Base-by-base conservation (phyloP, 1,140 invertebrate genomes). In the Brachionus koreanus region DNA sequence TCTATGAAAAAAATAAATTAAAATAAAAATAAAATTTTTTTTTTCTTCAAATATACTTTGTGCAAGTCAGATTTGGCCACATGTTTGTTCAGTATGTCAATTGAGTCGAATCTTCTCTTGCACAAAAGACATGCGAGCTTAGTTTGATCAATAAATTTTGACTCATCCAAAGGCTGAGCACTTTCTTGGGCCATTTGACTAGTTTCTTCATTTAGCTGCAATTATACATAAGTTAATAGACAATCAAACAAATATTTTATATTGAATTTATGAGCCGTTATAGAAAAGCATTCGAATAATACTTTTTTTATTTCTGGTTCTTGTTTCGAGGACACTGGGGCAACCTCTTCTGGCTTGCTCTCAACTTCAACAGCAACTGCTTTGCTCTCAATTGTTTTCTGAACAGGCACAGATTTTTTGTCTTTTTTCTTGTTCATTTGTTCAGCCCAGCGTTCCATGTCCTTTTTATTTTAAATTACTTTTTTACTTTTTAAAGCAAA, bases 391-490 rank as follows among this genome's bases (percentile, higher is more conserved):
- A 23, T 7, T 49, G 74, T 65, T 65, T 57, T 77, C 61, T 75
- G 81, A 90, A 91, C 63, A 84, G 84, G 83, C 84, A 79, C 42
- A 29, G 29, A 29, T 83, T 86, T 83, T 85, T 85, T 19, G 91
- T 82, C 49, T 39, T 98, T 95, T 88, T 98, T 98, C 89, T 96
- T 95, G 88, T 98, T 98, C 75, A 98, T 89, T 5, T 94, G 95
- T 86, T 98, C 96, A 0, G 97, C 97, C 97, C 97, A 99, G 85
- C 93, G 92, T 85, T 95, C 94, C 94, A 96, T 96, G 85, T 96
- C 91, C 88, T 90, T 83, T 2, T 77, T 84, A 1, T 16, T 77
- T 72, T 39, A 81, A 49, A 29, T 33, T n/a, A 19, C 39, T n/a
- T 23, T 63, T 35, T 19, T 37, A 35, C 19, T 67, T 33, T 6